Base-by-base conservation (phyloP, 2,888 invertebrate genomes). In the Copidosoma aretas region DNA sequence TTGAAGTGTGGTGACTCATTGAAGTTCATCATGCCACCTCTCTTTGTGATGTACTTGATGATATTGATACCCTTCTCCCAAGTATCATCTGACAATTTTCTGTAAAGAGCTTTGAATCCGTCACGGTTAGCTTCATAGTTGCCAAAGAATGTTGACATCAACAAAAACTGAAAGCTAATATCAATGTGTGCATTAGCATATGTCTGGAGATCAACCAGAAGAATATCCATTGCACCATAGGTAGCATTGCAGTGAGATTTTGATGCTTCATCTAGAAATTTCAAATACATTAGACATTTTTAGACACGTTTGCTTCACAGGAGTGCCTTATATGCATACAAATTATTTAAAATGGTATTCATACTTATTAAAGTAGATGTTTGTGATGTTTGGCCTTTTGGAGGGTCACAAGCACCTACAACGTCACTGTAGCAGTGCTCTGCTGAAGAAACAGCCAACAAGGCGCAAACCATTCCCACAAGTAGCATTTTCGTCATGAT, bases 71-170 rank as follows among this genome's bases (percentile, higher is more conserved):
- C 87, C 77, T 91, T 89, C 19, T 89, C 88, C 90, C 93, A 94
- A 8, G 91, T 86, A 15, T 88, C 85, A 75, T 94, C 93, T 0
- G 93, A 91, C 14, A 93, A 83, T 68, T 89, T 88, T 75, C 89
- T 88, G 85, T 91, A 93, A 14, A 93, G 83, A 78, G 90, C 91
- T 76, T 89, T 88, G 84, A 94, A 93, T 4, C 94, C 94, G 24
- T 86, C 88, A 41, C 94, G 87, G 84, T 92, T 91, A 39, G 89
- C 89, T 79, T 91, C 88, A 81, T 90, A 93, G 77, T 91, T 92
- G 77, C 90, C 90, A 83, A 91, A 94, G 82, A 91, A 89, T 0
- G 92, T 89, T 0, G 93, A 88, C 81, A 93, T 87, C 1, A 93
- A 84, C 14, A 94, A 85, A 76, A 91, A 93, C 71, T 93, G 91